Evolutionary conservation across 1,140 invertebrate species (phyloP), one percentile per base, ranked within the genome.

Genomic region (Drosophila pseudoananassae): DNA sequence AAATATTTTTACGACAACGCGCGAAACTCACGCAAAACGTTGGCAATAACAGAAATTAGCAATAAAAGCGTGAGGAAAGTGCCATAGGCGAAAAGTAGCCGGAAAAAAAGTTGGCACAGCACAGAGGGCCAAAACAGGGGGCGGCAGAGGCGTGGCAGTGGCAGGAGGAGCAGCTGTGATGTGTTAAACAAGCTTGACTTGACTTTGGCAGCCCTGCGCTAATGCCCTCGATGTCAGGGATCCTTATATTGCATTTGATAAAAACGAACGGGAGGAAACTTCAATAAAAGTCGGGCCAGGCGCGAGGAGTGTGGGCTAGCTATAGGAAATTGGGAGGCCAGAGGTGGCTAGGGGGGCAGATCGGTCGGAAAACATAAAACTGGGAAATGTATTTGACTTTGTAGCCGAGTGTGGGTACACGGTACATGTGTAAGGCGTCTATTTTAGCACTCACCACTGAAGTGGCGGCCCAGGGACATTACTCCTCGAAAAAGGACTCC

Each of bases 41-140:
- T 55, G 75, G 70, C 81, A 87, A 87, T 87, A 87, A 78, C 74
- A 78, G 83, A 88, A 87, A 87, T 87, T 87, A 87, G 83, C 78
- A 68, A 87, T 87, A 87, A 87, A 87, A 87, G 64, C 53, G 71
- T 76, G 72, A 58, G 71, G 61, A 75, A 75, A 75, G 61, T 66
- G 60, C 72, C 71, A 38, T 75, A 76, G 71, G 71, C 72, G 53
- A 76, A 66, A 75, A 76, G 61, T 64, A 74, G 52, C 50, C 25
- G 31, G 17, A 29, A 29, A 58, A 69, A 55, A 73, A 53, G 43
- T 49, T 72, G 47, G 25, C 14, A 46, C 43, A 36, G 33, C 12
- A 10, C 8, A 17, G 29, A 43, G 40, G 40, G 15, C 40, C 36
- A 20, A 14, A 43, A 43, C 40, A 5, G n/a, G 6, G 38, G 40